These are phyloP conservation scores for Apotomis turbidana DNA, from an alignment of 2,888 invertebrate genomes.

Conservation along the genomic window DNA sequence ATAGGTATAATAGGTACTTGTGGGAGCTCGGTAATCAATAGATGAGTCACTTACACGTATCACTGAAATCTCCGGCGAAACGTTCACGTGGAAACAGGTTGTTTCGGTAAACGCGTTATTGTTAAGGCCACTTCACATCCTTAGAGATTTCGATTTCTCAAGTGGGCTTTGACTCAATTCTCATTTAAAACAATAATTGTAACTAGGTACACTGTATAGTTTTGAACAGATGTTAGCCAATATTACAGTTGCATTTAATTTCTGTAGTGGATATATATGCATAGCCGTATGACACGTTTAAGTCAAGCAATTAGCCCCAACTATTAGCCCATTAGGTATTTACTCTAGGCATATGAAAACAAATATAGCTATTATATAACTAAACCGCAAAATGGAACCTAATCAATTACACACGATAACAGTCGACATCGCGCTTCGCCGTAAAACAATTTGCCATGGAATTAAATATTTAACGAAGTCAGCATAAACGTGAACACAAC, in stretches of 20 bases:
- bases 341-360: no score
- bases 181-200: no score
- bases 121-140: not conserved
- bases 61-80: not conserved
- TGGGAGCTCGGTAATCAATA: not conserved
- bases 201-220: no score
- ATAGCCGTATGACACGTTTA: no score
- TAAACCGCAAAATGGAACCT: constrained; percentile 12
- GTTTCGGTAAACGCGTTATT: no score
- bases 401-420: constrained; percentile 20
- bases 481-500: not conserved
- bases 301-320: no score
- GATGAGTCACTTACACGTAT: not conserved
- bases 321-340: no score
- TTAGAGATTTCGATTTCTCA: not conserved
- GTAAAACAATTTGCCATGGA: constrained; percentile 7
- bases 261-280: no score
- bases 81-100: constrained; percentile 7
- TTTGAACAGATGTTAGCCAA: no score
- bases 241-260: no score
- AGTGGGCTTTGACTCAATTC: no score
- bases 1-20: not conserved
- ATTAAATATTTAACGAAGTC: constrained; percentile 21
- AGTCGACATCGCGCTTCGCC: constrained; percentile 1
- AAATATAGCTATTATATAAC: not conserved